These are phyloP conservation scores for Macaria notata DNA, from an alignment of 2,888 invertebrate genomes.

Conservation along the genomic window DNA sequence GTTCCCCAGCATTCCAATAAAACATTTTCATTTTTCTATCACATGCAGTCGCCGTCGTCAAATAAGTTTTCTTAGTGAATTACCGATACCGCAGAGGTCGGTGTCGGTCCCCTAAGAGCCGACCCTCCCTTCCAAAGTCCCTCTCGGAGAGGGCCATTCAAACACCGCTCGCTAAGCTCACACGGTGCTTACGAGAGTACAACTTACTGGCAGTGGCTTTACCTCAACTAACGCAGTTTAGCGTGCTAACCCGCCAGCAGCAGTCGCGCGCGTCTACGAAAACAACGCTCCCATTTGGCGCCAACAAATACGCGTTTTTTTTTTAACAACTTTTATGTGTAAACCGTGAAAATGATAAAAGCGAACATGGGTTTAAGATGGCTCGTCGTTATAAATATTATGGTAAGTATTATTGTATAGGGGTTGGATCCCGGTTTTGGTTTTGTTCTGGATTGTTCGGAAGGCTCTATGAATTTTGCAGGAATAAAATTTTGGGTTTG, in stretches of 20 bases:
- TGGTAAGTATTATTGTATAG: conserved; percentile 55
- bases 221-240: conserved; percentile 64
- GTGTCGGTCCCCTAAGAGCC: conserved; percentile 69
- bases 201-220: not conserved
- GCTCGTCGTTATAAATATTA: conserved; percentile 57
- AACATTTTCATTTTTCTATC: conserved; percentile 66
- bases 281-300: conserved; percentile 57
- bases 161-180: conserved; percentile 79
- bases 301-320: conserved; percentile 39
- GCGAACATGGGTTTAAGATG: conserved; percentile 56
- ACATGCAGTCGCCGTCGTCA: conserved; percentile 63
- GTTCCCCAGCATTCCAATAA: conserved; percentile 33
- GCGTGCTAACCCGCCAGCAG: conserved; percentile 73
- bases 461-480: not conserved
- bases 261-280: conserved; percentile 48
- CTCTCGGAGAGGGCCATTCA: conserved; percentile 77
- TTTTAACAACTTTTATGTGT: conserved; percentile 60
- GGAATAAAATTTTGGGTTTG: not conserved
- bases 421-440: not conserved
- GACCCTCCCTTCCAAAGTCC: conserved; percentile 80
- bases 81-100: conserved; percentile 64
- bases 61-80: conserved; percentile 81
- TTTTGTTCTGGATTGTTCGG: conserved; percentile 4
- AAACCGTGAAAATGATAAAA: conserved; percentile 59
- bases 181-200: conserved; percentile 49